These are phyloP conservation scores for Gasterosteus nipponicus DNA, from an alignment of 2,113 vertebrate genomes.

Conservation along the genomic window DNA sequence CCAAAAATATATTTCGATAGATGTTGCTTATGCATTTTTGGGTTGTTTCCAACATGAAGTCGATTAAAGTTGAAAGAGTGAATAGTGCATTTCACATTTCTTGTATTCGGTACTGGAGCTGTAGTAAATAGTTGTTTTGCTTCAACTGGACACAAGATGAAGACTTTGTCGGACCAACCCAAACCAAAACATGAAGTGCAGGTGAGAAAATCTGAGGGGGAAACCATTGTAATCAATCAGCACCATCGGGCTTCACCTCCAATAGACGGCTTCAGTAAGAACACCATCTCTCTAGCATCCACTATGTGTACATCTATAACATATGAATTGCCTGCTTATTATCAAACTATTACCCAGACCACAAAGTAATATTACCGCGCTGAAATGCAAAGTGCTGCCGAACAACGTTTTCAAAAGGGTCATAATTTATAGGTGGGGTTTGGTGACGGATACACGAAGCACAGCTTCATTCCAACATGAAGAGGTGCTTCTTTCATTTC, in stretches of 20 bases:
- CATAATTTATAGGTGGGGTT: neutral
- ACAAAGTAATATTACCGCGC: neutral
- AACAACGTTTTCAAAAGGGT: neutral
- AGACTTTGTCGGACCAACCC: neutral
- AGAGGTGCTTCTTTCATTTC: neutral
- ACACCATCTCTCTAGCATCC: too few relatives aligned
- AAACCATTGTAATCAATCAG: neutral
- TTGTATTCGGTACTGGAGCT: neutral
- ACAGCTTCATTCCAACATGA: neutral
- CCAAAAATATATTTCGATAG: too few relatives aligned
- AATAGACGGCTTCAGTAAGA: too few relatives aligned
- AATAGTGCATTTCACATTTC: neutral
- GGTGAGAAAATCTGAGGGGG: neutral
- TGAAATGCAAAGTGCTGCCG: neutral
- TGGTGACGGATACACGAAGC: neutral
- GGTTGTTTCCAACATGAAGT: neutral
- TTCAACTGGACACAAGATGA: neutral
- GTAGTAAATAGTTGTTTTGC: neutral
- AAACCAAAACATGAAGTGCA: neutral
- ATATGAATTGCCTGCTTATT: neutral
- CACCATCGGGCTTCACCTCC: too few relatives aligned
- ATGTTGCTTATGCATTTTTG: neutral
- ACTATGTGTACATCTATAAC: too few relatives aligned
- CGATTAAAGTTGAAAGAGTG: too few relatives aligned
- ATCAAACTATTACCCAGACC: neutral